Conservation (phyloP, 2,888 invertebrate species). For the Rhagonycha fulva region DNA sequence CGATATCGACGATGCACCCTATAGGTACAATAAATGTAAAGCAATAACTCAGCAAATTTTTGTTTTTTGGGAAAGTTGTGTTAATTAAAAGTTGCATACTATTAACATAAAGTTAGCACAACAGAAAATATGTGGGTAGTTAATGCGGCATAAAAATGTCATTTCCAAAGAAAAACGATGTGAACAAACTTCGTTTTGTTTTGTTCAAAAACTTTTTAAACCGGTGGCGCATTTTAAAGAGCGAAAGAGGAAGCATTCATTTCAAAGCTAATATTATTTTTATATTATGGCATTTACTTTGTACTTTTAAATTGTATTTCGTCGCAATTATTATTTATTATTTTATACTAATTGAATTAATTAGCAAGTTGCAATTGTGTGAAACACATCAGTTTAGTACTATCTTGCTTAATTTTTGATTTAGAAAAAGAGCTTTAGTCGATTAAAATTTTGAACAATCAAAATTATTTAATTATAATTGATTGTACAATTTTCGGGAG, state of each 20-base stretch:
- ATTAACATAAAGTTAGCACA: background rate
- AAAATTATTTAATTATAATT: too few species aligned
- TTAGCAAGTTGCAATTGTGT: background rate
- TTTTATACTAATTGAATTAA: background rate
- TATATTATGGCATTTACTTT: background rate
- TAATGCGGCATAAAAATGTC: slow-evolving; percentile 3
- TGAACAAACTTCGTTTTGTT: background rate
- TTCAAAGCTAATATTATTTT: background rate
- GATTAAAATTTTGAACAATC: too few species aligned
- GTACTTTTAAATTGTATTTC: background rate
- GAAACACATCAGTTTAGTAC: background rate
- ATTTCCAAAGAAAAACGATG: slow-evolving; percentile 3
- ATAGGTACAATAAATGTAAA: too few species aligned
- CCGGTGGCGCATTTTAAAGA: background rate
- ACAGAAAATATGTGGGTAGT: background rate
- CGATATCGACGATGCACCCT: too few species aligned
- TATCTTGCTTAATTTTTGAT: background rate
- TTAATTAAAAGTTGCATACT: background rate
- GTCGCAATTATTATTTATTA: background rate
- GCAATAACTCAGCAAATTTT: too few species aligned
- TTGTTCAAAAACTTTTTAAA: background rate
- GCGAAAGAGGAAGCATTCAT: background rate
- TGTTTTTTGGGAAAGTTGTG: background rate
- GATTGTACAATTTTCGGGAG: too few species aligned
- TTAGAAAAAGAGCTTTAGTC: background rate